Evolutionary conservation across 1,140 invertebrate species (phyloP).

Genomic region (Centruroides sculpturatus): DNA sequence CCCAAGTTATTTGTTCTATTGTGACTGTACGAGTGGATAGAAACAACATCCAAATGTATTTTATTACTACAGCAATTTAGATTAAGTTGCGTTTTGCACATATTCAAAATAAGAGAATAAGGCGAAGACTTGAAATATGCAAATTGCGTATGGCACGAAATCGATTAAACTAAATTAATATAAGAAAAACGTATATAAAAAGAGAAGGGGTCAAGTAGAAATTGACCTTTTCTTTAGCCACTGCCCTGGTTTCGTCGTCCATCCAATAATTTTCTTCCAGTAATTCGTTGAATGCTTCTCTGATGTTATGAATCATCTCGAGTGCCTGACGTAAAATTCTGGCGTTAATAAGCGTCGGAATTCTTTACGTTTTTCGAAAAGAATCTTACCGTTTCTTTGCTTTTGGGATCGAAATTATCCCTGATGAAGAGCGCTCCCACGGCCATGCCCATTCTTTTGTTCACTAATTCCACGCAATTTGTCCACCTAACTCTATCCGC

Average conservation of each 20-base stretch:
- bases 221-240: slow-evolving; percentile 28
- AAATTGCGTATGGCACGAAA: no score
- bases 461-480: slow-evolving; percentile 64
- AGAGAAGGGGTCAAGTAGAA: no score
- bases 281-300: slow-evolving; percentile 75
- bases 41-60: no score
- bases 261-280: slow-evolving; percentile 79
- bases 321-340: slow-evolving; percentile 48
- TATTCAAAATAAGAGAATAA: no score
- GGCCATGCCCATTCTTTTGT: slow-evolving; percentile 68
- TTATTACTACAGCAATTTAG: no score
- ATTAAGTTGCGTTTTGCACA: no score
- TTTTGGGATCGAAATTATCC: slow-evolving; percentile 68
- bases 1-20: no score
- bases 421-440: slow-evolving; percentile 69
- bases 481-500: slow-evolving; percentile 48
- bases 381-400: slow-evolving; percentile 50
- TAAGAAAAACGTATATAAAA: background rate
- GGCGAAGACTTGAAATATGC: no score
- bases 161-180: background rate
- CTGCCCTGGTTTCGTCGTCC: slow-evolving; percentile 67
- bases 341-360: no score
- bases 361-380: no score
- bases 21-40: no score
- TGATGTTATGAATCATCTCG: slow-evolving; percentile 70